These are phyloP conservation scores for Tridacna crocea DNA, from an alignment of 2,888 invertebrate genomes.

Conservation along the genomic window DNA sequence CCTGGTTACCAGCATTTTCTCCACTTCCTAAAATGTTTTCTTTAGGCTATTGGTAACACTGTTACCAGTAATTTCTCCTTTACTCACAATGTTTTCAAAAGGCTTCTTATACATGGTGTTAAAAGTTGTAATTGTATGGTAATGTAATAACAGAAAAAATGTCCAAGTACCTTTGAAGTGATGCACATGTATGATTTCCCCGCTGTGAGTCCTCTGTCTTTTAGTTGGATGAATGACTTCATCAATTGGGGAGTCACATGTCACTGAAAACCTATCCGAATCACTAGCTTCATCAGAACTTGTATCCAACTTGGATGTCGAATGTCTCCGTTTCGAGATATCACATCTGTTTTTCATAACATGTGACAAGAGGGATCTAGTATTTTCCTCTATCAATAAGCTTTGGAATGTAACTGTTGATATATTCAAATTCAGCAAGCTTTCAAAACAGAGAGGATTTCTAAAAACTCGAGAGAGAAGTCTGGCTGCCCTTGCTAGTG, in stretches of 20 bases:
- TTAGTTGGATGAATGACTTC: slow-evolving; percentile 36
- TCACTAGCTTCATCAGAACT: slow-evolving; percentile 14
- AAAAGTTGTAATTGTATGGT: too few relatives aligned
- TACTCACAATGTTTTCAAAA: too few relatives aligned
- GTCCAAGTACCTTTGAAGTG: slow-evolving; percentile 32
- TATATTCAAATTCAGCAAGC: slow-evolving; percentile 67
- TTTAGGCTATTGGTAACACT: too few relatives aligned
- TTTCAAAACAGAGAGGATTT: slow-evolving; percentile 76
- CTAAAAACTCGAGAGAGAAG: slow-evolving; percentile 73
- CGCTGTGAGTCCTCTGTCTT: slow-evolving; percentile 17
- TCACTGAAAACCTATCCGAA: slow-evolving; percentile 42
- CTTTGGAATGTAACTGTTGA: slow-evolving; percentile 70
- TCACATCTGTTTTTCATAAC: slow-evolving; percentile 1
- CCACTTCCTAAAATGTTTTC: too few relatives aligned
- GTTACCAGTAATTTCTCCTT: too few relatives aligned
- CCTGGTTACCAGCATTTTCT: too few relatives aligned
- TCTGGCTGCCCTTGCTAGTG: slow-evolving; percentile 70
- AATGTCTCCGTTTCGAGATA: slow-evolving; percentile 1
- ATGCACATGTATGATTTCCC: background rate
- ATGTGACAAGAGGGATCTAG: slow-evolving; percentile 26
- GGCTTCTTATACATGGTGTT: too few relatives aligned
- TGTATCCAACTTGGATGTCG: slow-evolving; percentile 4
- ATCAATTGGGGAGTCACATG: slow-evolving; percentile 9
- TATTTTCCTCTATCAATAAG: slow-evolving; percentile 57
- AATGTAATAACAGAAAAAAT: too few relatives aligned